Base-by-base conservation (phyloP, 2,888 invertebrate species). In the Spicauda simplicius region DNA sequence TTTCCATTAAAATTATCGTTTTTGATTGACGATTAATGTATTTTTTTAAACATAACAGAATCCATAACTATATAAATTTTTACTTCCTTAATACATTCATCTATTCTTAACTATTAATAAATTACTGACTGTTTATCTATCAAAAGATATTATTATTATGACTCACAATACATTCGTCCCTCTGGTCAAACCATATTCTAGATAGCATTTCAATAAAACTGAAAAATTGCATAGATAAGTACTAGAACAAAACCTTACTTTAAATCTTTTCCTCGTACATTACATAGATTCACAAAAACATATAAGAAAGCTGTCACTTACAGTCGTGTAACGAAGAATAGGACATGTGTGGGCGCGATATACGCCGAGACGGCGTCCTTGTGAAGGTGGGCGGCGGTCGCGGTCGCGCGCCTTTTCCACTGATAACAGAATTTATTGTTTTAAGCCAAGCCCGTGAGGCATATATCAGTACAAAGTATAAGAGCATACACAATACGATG, bases 361-460 rank as follows among this genome's bases (percentile, higher is more conserved):
- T 96, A 72, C 97, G 94, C 69, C 97, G 94, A 76, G 97, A 97
- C 55, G 97, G 97, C 12, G 96, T 96, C 74, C 97, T 94, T 64
- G 96, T 96, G 87, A 97, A 97, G 70, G 95, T 93, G 55, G 97
- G 96, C 69, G 96, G 96, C 61, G 96, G 95, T 63, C 92, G 82
- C 61, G 90, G 88, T 30, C 95, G 87, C 65, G 93, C 83, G 8
- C 95, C 95, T 72, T 96, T 92, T 37, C 95, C 96, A 81, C 96
- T 77, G 70, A 64, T 64, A 68, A 64, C 66, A 64, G 56, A 69
- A 64, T 57, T 64, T 52, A 58, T 56, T 50, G 56, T 45, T 30
- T 37, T 37, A 71, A 56, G 45, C 19, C 45, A n/a, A n/a, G n/a
- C 14, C 45, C 2, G 25, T 25, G n/a, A 25, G 5, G n/a, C n/a